These are phyloP conservation scores for Tetrao urogallus DNA, from an alignment of 2,113 vertebrate species.

Conservation along the genomic window DNA sequence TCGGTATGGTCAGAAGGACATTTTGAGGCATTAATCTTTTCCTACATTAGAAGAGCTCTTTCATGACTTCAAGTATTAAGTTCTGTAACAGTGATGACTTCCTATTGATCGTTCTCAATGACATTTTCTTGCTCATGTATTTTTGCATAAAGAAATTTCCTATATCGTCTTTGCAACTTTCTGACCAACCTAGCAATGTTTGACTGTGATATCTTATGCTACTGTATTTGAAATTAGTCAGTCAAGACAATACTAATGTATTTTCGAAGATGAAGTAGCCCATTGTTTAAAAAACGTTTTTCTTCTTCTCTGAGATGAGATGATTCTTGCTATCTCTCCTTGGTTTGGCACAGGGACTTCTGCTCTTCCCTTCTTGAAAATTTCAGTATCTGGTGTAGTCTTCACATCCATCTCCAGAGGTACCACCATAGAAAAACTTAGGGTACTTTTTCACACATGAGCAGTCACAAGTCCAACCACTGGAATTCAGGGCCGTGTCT, in stretches of 20 bases:
- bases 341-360: neutral
- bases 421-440: neutral
- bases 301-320: neutral
- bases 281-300: neutral
- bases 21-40: conserved; percentile 7
- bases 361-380: neutral
- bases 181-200: neutral
- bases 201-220: neutral
- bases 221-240: neutral
- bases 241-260: neutral
- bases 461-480: neutral
- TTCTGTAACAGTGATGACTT: neutral
- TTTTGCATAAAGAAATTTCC: neutral
- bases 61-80: neutral
- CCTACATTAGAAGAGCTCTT: neutral
- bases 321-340: neutral
- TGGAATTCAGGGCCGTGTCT: neutral
- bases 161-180: neutral
- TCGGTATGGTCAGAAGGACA: neutral
- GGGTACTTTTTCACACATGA: neutral
- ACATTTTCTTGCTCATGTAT: neutral
- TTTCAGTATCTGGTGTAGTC: neutral
- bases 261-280: neutral
- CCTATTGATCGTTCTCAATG: neutral
- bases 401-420: neutral